Percentiles rank a stretch among this genome's conserved stretches.
These are phyloP conservation scores for Parauchenoglanis ngamensis DNA, from an alignment of 2,797 vertebrate species.

Conservation along the genomic window DNA sequence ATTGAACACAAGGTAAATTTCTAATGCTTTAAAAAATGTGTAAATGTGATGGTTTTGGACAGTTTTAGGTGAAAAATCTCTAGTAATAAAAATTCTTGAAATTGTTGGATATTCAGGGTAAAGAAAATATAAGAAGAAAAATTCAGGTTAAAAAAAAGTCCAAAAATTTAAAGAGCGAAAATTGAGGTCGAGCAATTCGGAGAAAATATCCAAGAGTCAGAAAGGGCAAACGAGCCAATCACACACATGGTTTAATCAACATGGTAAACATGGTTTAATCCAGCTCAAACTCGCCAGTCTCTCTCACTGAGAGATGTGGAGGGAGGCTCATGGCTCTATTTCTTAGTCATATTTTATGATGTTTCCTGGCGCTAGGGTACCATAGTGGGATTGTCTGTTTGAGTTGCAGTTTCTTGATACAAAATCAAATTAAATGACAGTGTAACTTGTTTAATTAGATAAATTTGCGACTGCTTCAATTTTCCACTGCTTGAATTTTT, in stretches of 20 bases:
- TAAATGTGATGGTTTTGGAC: too few relatives aligned
- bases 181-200: not conserved
- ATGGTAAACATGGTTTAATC: too few relatives aligned
- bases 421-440: not conserved
- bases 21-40: too few relatives aligned
- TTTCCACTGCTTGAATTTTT: not conserved
- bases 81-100: too few relatives aligned
- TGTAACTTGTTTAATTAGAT: not conserved
- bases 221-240: not conserved
- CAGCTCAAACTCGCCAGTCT: not conserved
- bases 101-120: too few relatives aligned
- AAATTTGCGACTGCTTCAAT: not conserved
- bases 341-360: too few relatives aligned
- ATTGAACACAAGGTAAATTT: too few relatives aligned
- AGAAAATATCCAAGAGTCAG: not conserved
- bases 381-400: not conserved
- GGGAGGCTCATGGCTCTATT: too few relatives aligned
- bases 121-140: not conserved
- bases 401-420: not conserved
- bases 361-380: not conserved
- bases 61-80: too few relatives aligned
- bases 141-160: too few relatives aligned
- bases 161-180: too few relatives aligned
- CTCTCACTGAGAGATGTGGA: not conserved
- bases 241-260: too few relatives aligned